Evolutionary conservation across 2,888 invertebrate genomes (phyloP).

Genomic region (Lepidochitona cinerea): DNA sequence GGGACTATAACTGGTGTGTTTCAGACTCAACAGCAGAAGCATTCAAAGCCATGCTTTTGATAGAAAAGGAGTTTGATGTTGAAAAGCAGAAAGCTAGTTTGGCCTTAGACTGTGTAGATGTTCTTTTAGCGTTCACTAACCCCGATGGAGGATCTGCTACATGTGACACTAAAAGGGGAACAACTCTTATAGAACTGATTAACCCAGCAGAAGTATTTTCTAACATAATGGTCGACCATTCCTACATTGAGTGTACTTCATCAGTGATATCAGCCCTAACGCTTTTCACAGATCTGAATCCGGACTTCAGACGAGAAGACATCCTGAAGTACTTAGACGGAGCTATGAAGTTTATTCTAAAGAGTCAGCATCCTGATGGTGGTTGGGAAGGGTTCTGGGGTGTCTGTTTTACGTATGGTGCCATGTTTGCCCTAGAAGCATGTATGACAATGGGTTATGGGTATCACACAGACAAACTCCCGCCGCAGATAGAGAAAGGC

Average conservation of each 20-base stretch:
- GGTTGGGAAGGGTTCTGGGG: slow-evolving; percentile 6
- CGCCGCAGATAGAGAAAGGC: background rate
- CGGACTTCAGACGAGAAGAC: background rate
- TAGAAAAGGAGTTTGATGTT: background rate
- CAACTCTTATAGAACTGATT: background rate
- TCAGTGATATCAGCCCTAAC: background rate
- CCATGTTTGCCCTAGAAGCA: background rate
- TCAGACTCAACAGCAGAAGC: background rate
- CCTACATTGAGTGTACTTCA: background rate
- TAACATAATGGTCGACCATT: background rate
- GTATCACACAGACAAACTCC: background rate
- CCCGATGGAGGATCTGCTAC: background rate
- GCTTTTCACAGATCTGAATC: background rate
- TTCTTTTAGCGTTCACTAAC: background rate
- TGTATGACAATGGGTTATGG: background rate
- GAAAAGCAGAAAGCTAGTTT: background rate
- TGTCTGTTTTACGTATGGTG: background rate
- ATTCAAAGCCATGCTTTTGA: background rate
- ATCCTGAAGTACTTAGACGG: background rate
- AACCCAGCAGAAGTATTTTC: background rate
- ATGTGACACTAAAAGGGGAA: background rate
- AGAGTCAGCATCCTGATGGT: background rate
- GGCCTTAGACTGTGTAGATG: background rate
- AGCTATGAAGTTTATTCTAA: background rate
- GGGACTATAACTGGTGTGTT: slow-evolving; percentile 6